Base-by-base conservation (phyloP, 1,140 invertebrate species). In the Hyposmocoma kahamanoa region DNA sequence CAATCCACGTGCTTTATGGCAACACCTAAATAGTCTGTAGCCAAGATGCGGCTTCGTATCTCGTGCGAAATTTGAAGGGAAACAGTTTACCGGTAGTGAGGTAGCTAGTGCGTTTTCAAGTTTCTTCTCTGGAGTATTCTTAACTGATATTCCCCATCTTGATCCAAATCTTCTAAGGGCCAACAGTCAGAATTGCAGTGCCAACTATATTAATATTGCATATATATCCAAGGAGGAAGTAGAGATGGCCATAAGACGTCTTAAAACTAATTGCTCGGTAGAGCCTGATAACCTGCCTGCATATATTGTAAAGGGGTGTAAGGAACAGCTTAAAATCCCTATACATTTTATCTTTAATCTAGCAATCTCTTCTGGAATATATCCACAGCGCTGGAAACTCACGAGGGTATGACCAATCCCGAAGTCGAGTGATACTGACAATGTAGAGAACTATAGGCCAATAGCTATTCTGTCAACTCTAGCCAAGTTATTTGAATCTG, bases 401-500 rank as follows among this genome's bases (percentile, higher is more conserved):
- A 21, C 28, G 2, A 3, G 44, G n/a, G 44, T 47, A 1, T 36
- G 18, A 5, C 44, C 44, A 2, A 47, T 47, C 1, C 44, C 44
- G 2, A 36, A 47, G 13, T 5, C 18, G 0, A 22, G 18, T 21
- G 30, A 47, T 22, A 15, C 3, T 1, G 3, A 28, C 6, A 22
- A 22, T 0, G 44, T 36, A 1, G 30, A 47, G 28, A 11, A 24
- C 13, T 36, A 47, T 21, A 15, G 44, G 3, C 44, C 44, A 6
- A 47, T 47, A 20, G 44, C 44, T 11, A 24, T 47, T 21, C 15
- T 47, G 3, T 34, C 44, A 3, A 3, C 30, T 0, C 10, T 38
- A 20, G 28, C 30, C 20, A 47, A 47, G 22, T 22, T 47, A 8
- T 47, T 47, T 36, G 44, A 47, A n/a, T 24, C 20, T 9, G 24